Evolutionary conservation across 2,113 vertebrate species (phyloP).

Genomic region (Labeo rohita): DNA sequence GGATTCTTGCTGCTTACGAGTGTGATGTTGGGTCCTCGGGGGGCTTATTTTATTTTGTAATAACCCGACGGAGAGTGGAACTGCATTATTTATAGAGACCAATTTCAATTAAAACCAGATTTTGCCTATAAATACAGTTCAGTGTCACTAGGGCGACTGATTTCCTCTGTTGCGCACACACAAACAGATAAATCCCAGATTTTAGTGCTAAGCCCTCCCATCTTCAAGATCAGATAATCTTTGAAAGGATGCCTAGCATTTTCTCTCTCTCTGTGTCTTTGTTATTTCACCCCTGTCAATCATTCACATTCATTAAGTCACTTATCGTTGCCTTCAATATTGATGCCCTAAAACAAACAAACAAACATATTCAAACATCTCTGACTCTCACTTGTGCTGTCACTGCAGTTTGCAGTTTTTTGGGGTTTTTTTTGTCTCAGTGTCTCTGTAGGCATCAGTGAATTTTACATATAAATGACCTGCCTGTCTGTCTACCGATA

Average conservation of each 20-base stretch:
- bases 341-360: conserved; percentile 24
- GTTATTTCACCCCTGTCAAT: conserved; percentile 53
- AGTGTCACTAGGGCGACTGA: conserved; percentile 31
- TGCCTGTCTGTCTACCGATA: conserved; percentile 70
- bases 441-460: conserved; percentile 65
- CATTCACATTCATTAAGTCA: conserved; percentile 60
- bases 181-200: conserved; percentile 29
- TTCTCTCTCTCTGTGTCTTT: conserved; percentile 41
- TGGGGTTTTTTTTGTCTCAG: conserved; percentile 34
- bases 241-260: conserved; percentile 24
- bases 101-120: conserved; percentile 40
- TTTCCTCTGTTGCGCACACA: conserved; percentile 31
- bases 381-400: neutral
- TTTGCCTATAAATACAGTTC: conserved; percentile 34
- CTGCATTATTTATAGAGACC: conserved; percentile 45
- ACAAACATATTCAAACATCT: conserved; percentile 29
- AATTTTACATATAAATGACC: conserved; percentile 77
- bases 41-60: conserved; percentile 45
- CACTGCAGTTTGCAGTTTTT: conserved; percentile 3
- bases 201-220: conserved; percentile 28
- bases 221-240: conserved; percentile 46
- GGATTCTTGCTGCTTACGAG: conserved; percentile 16
- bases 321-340: conserved; percentile 20
- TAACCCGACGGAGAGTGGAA: conserved; percentile 27
- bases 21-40: conserved; percentile 13